Conservation (phyloP, 2,888 invertebrate genomes). For the Caenorhabditis japonica region DNA sequence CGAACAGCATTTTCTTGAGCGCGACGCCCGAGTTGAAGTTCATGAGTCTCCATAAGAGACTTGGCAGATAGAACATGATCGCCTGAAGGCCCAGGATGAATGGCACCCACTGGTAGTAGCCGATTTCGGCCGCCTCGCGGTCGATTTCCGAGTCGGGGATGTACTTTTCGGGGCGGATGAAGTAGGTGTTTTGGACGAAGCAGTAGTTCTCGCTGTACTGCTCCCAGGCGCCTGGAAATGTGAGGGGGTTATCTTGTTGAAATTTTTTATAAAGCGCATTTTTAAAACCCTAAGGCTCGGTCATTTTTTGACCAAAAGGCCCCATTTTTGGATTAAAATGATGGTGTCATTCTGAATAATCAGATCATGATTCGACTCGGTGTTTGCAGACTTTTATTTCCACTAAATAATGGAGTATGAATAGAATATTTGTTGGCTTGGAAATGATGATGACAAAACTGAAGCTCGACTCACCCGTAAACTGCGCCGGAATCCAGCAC, state of each 20-base stretch:
- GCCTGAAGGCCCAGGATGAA: slow-evolving; percentile 79
- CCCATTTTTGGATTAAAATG: no score
- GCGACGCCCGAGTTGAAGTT: slow-evolving; percentile 77
- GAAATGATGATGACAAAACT: no score
- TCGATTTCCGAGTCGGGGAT: slow-evolving; percentile 72
- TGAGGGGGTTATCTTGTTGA: no score
- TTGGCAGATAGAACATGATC: slow-evolving; percentile 79
- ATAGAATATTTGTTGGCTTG: no score
- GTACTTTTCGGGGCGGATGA: slow-evolving; percentile 73
- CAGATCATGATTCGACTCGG: no score
- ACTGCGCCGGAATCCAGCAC: slow-evolving; percentile 77
- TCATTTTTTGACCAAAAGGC: no score
- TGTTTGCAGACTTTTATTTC: no score
- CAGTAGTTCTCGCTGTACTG: slow-evolving; percentile 77
- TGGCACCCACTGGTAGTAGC: slow-evolving; percentile 78
- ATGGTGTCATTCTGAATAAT: no score
- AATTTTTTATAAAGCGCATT: no score
- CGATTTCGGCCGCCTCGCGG: slow-evolving; percentile 71
- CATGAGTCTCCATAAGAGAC: slow-evolving; percentile 79
- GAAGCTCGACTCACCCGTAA: slow-evolving; percentile 59
- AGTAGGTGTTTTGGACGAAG: slow-evolving; percentile 77
- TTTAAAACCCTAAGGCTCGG: no score
- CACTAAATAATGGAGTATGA: no score
- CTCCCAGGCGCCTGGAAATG: slow-evolving; percentile 73
- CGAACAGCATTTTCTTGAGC: slow-evolving; percentile 52